These are phyloP conservation scores for Plemyria rubiginata DNA, from an alignment of 2,888 invertebrate species.

Conservation along the genomic window DNA sequence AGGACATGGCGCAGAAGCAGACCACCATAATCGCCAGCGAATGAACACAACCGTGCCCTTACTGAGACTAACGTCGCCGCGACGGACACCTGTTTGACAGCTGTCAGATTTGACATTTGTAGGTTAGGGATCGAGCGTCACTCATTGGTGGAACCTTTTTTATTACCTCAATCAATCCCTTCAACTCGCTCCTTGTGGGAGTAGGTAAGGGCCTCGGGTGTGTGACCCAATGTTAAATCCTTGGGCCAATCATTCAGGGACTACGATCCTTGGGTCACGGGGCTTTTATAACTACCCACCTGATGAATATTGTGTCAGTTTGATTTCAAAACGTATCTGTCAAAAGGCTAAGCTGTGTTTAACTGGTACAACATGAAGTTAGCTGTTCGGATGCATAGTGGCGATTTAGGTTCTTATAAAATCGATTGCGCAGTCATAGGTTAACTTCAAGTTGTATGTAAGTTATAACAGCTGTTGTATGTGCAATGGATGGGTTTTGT, in stretches of 20 bases:
- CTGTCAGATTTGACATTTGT: constrained; percentile 23
- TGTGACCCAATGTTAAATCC: no score
- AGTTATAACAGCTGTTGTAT: neutral
- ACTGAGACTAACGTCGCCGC: constrained; percentile 19
- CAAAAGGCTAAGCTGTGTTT: neutral
- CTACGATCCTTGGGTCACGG: no score
- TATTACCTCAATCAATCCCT: no score
- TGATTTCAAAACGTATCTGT: neutral
- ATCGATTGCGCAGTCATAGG: neutral
- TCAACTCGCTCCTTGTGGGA: no score
- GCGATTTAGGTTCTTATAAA: no score
- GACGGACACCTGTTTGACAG: constrained; percentile 32
- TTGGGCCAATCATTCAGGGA: no score
- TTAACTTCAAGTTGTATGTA: neutral
- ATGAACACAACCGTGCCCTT: constrained; percentile 41
- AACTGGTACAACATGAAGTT: no score
- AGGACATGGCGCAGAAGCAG: constrained; percentile 57
- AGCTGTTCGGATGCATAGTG: neutral
- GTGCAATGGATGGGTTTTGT: neutral
- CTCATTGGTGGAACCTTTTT: neutral
- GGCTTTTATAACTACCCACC: neutral
- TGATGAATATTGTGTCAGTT: neutral
- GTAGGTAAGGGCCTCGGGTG: no score
- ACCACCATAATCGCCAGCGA: constrained; percentile 45
- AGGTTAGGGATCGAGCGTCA: neutral